phyloP scores from a whole-genome alignment of 2,888 invertebrate genomes.

The Sphinx pinastri region DNA sequence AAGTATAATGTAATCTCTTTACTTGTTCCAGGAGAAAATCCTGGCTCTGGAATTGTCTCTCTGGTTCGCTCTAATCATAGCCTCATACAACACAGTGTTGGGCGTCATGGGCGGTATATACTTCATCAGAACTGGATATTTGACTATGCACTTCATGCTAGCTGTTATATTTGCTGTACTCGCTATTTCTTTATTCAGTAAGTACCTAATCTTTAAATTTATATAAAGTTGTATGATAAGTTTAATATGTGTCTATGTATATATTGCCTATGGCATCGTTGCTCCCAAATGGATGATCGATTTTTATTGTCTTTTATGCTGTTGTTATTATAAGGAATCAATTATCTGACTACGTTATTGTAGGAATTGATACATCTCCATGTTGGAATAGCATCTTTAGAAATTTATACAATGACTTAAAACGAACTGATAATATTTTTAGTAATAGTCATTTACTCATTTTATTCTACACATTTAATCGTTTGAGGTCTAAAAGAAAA shows the following conservation, averaged over 20 bases:
- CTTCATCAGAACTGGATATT: slow-evolving; percentile 48
- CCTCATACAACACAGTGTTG: slow-evolving; percentile 51
- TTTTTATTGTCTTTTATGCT: neutral
- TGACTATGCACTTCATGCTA: slow-evolving; percentile 51
- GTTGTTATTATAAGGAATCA: too few relatives aligned
- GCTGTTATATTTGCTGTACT: slow-evolving; percentile 45
- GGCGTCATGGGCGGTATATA: slow-evolving; percentile 50
- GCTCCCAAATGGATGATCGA: neutral
- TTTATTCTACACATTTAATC: too few relatives aligned
- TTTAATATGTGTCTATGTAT: neutral
- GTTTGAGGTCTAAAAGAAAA: too few relatives aligned
- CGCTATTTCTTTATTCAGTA: slow-evolving; percentile 50
- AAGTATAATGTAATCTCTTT: too few relatives aligned
- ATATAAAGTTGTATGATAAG: neutral
- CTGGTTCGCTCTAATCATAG: slow-evolving; percentile 51
- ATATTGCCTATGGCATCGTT: neutral
- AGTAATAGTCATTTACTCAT: too few relatives aligned
- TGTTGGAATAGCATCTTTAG: too few relatives aligned
- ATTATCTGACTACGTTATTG: too few relatives aligned
- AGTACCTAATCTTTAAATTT: slow-evolving; percentile 33
- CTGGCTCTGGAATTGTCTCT: slow-evolving; percentile 43
- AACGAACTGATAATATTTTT: too few relatives aligned
- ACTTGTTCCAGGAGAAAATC: slow-evolving; percentile 44
- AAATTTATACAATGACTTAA: too few relatives aligned
- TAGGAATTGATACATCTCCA: too few relatives aligned